Conservation (phyloP, 2,888 invertebrate species). For the Sphecodes monilicornis region DNA sequence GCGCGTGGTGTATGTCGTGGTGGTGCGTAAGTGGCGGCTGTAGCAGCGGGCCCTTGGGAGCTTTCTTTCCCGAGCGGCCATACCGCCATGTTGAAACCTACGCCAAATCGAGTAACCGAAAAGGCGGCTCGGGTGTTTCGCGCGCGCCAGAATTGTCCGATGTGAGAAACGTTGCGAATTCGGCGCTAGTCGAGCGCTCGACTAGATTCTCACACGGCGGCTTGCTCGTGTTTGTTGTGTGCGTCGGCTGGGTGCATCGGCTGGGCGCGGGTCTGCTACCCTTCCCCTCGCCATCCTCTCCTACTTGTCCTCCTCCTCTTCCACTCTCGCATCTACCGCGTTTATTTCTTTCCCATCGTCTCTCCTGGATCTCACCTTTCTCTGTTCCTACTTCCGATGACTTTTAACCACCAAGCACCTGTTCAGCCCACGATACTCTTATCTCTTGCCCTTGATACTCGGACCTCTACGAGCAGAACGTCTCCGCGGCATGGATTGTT, state of each 20-base stretch:
- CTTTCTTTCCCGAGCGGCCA: slow-evolving; percentile 84
- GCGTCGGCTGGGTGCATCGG: slow-evolving; percentile 78
- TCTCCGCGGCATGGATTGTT: slow-evolving; percentile 65
- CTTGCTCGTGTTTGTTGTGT: slow-evolving; percentile 77
- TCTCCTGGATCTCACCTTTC: slow-evolving; percentile 69
- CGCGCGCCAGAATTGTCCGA: slow-evolving; percentile 61
- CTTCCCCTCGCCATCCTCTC: slow-evolving; percentile 65
- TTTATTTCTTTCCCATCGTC: slow-evolving; percentile 61
- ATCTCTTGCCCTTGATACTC: slow-evolving; percentile 66
- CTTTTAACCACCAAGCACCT: slow-evolving; percentile 67
- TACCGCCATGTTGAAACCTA: slow-evolving; percentile 85
- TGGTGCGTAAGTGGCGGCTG: slow-evolving; percentile 71
- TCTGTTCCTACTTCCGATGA: slow-evolving; percentile 58
- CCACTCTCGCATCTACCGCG: slow-evolving; percentile 56
- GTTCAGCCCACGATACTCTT: slow-evolving; percentile 63
- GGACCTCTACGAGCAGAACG: slow-evolving; percentile 52
- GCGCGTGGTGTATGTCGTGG: slow-evolving; percentile 67
- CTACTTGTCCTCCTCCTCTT: slow-evolving; percentile 64
- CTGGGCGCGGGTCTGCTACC: slow-evolving; percentile 77
- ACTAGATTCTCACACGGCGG: slow-evolving; percentile 70
- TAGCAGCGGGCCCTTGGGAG: slow-evolving; percentile 80
- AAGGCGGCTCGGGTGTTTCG: slow-evolving; percentile 71
- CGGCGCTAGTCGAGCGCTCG: slow-evolving; percentile 61
- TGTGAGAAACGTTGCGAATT: slow-evolving; percentile 63
- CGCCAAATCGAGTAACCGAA: slow-evolving; percentile 80